These are phyloP conservation scores for Pelodytes ibericus DNA, from an alignment of 2,797 vertebrate species.

Conservation along the genomic window DNA sequence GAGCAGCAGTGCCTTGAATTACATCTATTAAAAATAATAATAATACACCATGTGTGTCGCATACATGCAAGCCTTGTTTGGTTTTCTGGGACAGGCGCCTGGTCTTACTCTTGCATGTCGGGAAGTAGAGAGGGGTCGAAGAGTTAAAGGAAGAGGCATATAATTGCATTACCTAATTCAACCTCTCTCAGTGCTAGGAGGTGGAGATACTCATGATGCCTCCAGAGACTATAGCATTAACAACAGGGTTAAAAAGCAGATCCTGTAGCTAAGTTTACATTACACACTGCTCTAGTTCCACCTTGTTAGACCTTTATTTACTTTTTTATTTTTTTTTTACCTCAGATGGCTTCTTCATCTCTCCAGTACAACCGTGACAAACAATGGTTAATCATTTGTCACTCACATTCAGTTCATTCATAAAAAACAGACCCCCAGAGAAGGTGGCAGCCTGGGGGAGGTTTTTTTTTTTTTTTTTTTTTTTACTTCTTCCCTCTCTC, in stretches of 20 bases:
- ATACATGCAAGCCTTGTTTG: conserved; percentile 29
- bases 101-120: conserved; percentile 11
- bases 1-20: no score
- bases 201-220: conserved; percentile 38
- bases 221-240: conserved; percentile 10
- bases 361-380: conserved; percentile 55
- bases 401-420: conserved; percentile 75
- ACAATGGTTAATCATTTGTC: conserved; percentile 67
- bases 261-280: conserved; percentile 15
- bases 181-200: conserved; percentile 33
- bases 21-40: no score
- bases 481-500: conserved; percentile 25
- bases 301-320: not conserved
- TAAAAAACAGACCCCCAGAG: conserved; percentile 71
- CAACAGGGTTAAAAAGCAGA: conserved; percentile 13
- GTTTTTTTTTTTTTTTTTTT: conserved; percentile 5
- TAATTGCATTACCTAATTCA: conserved; percentile 49
- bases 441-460: conserved; percentile 59
- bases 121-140: conserved; percentile 34
- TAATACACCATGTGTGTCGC: conserved; percentile 17
- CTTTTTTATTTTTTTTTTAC: conserved; percentile 10
- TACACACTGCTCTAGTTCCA: conserved; percentile 2
- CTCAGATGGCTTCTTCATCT: conserved; percentile 56
- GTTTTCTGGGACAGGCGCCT: conserved; percentile 12
- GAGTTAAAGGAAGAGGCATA: conserved; percentile 41